Evolutionary conservation across 2,113 vertebrate genomes (phyloP).

Genomic region (Accipiter virgatus): DNA sequence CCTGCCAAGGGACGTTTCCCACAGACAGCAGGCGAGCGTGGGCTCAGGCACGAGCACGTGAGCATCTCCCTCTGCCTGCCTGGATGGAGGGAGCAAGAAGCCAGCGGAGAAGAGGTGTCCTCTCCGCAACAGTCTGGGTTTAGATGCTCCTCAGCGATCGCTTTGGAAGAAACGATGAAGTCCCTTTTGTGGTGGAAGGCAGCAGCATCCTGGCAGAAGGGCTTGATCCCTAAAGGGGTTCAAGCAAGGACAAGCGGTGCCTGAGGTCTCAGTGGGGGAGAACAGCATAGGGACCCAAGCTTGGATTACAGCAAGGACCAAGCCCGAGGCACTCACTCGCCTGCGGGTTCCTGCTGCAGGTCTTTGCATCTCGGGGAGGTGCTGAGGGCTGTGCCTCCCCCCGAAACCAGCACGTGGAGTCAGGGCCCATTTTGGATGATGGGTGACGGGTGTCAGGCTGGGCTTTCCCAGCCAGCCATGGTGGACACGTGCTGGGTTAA

Average conservation of each 20-base stretch:
- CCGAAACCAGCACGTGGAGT: neutral
- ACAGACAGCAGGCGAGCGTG: rapidly evolving
- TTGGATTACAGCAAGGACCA: neutral
- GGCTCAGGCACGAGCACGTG: neutral
- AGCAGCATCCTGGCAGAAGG: neutral
- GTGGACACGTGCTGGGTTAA: rapidly evolving
- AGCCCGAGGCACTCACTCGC: rapidly evolving
- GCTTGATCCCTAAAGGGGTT: neutral
- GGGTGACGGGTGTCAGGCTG: neutral
- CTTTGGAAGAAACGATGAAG: neutral
- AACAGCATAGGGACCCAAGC: neutral
- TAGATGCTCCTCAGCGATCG: neutral
- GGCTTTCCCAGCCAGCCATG: neutral
- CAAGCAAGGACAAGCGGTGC: neutral
- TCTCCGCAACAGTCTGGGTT: neutral
- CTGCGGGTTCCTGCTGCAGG: neutral
- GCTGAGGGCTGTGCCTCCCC: neutral
- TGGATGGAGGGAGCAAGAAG: neutral
- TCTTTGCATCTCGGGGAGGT: neutral
- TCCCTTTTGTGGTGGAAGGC: neutral
- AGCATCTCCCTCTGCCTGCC: neutral
- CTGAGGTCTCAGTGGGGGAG: neutral
- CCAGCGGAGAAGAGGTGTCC: neutral
- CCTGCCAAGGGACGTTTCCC: neutral
- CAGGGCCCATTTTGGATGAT: neutral